Evolutionary conservation across 2,888 invertebrate species (phyloP).

Genomic region (Tetropium fuscum): DNA sequence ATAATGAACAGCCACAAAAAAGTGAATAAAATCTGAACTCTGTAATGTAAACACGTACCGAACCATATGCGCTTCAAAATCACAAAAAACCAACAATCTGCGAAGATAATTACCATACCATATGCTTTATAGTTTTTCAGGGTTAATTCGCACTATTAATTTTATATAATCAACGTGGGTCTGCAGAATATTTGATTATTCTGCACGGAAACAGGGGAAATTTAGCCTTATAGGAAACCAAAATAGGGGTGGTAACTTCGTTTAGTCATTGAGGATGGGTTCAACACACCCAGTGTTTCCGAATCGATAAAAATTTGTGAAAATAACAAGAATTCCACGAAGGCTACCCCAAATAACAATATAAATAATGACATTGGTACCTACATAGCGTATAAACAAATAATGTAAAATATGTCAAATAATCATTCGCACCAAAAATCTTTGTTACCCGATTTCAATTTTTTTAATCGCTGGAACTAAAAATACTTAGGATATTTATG

Average conservation of each 20-base stretch:
- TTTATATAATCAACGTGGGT: conserved; percentile 33
- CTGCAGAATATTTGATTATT: conserved; percentile 37
- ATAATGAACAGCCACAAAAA: conserved; percentile 4
- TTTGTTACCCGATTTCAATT: not conserved
- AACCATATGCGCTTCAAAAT: conserved; percentile 32
- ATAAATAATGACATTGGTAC: no score
- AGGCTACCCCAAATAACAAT: not conserved
- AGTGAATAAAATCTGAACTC: conserved; percentile 2
- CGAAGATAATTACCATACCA: conserved; percentile 32
- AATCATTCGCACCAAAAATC: not conserved
- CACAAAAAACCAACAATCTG: conserved; percentile 26
- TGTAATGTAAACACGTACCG: conserved; percentile 25
- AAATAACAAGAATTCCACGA: conserved; percentile 38
- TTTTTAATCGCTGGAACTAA: not conserved
- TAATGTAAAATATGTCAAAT: not conserved
- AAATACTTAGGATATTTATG: not conserved
- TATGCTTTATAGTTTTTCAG: conserved; percentile 27
- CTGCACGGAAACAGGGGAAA: conserved; percentile 40
- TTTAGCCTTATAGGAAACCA: conserved; percentile 47
- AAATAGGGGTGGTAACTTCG: conserved; percentile 48
- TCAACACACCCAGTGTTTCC: conserved; percentile 63
- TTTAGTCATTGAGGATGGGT: conserved; percentile 52
- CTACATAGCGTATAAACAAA: conserved; percentile 25
- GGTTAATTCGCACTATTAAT: conserved; percentile 6
- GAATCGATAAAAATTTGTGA: conserved; percentile 60